Evolutionary conservation across 2,113 vertebrate species (phyloP).

Genomic region (Suncus etruscus): DNA sequence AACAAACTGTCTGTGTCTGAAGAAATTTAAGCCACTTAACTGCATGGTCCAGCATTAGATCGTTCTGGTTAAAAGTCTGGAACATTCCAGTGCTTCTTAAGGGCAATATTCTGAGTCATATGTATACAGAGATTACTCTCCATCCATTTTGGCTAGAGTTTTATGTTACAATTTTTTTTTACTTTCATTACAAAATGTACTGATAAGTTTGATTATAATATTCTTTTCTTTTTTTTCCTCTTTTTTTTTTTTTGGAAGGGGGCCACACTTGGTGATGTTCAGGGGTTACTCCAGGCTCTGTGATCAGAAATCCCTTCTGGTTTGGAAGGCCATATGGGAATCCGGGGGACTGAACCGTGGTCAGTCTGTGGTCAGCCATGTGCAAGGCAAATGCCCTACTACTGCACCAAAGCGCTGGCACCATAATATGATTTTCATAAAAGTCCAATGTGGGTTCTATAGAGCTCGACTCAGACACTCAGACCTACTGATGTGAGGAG

Average conservation of each 20-base stretch:
- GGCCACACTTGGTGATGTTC: no score
- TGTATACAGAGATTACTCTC: neutral
- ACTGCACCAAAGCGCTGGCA: no score
- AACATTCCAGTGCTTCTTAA: neutral
- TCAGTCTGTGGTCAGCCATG: no score
- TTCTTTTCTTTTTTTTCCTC: no score
- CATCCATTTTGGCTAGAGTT: neutral
- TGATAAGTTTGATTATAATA: slow-evolving; percentile 5
- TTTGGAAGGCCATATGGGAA: no score
- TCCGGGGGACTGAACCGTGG: no score
- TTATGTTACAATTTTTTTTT: neutral
- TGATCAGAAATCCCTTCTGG: no score
- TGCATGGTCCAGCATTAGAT: neutral
- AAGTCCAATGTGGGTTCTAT: neutral
- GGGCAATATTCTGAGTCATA: neutral
- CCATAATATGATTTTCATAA: neutral
- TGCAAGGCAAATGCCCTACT: no score
- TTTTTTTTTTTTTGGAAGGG: no score
- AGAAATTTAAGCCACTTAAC: neutral
- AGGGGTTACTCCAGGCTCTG: no score
- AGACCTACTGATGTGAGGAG: neutral
- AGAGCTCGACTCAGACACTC: neutral
- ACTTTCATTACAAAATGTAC: neutral
- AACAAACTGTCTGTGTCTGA: neutral
- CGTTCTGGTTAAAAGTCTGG: neutral